Percentiles rank a stretch among this genome's conserved stretches.
Conservation (phyloP, 2,888 invertebrate genomes). For the Petrophora chlorosata region DNA sequence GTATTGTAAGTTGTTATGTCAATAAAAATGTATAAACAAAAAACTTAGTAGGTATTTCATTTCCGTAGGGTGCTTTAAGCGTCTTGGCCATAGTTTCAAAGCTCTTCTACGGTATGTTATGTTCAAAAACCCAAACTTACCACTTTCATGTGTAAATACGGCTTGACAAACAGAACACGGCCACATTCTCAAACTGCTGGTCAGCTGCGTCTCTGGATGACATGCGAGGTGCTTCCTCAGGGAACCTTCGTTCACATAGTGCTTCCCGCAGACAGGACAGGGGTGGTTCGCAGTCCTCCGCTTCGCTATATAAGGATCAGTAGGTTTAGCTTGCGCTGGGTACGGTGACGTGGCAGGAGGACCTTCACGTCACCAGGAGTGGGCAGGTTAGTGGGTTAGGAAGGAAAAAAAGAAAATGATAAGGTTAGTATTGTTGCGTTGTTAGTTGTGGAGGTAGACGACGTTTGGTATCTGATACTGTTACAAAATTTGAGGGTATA, state of each 20-base stretch:
- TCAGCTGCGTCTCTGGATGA: slow-evolving; percentile 95
- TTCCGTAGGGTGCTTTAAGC: no score
- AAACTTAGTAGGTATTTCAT: no score
- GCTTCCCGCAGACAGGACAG: slow-evolving; percentile 97
- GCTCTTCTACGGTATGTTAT: no score
- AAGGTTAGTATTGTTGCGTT: slow-evolving; percentile 62
- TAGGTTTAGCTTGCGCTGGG: slow-evolving; percentile 83
- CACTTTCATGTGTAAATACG: slow-evolving; percentile 97
- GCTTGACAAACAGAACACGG: slow-evolving; percentile 98
- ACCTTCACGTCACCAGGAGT: slow-evolving; percentile 81
- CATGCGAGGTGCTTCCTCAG: slow-evolving; percentile 96
- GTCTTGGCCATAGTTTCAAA: no score
- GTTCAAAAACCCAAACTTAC: slow-evolving; percentile 73
- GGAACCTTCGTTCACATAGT: slow-evolving; percentile 97
- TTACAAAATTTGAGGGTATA: not conserved
- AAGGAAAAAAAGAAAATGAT: slow-evolving; percentile 57
- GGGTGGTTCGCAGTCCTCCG: slow-evolving; percentile 97
- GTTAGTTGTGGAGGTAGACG: slow-evolving; percentile 55
- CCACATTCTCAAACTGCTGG: slow-evolving; percentile 96
- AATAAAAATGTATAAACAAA: no score
- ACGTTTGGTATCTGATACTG: slow-evolving; percentile 38
- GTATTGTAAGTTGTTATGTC: no score
- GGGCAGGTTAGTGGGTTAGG: slow-evolving; percentile 78
- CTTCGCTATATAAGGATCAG: slow-evolving; percentile 94
- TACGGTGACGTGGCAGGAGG: slow-evolving; percentile 86